Conservation (phyloP, 2,888 invertebrate genomes). For the Neocrepidodera transversa region DNA sequence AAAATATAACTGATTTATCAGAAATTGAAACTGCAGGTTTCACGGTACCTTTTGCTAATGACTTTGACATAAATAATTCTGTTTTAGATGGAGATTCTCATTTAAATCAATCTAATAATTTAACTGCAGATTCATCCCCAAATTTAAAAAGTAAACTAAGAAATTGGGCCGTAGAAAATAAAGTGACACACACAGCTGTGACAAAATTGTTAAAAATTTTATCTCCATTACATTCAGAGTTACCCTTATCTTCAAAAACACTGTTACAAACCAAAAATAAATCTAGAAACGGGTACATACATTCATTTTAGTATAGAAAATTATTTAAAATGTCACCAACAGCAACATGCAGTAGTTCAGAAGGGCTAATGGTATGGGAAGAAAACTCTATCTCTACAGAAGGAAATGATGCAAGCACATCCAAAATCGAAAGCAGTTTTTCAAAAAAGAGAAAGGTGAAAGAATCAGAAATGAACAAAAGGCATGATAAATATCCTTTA, state of each 20-base stretch:
- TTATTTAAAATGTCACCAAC: constrained; percentile 7
- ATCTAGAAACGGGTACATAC: constrained; percentile 28
- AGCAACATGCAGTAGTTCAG: too few relatives aligned
- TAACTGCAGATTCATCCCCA: neutral
- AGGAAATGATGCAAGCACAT: too few relatives aligned
- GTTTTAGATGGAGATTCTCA: constrained; percentile 1
- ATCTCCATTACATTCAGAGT: constrained; percentile 26
- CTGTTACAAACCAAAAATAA: constrained; percentile 27
- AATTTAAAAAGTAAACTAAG: constrained; percentile 10
- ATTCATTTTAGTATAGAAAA: constrained; percentile 27
- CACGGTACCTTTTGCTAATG: neutral
- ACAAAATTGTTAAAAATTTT: constrained; percentile 31
- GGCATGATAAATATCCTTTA: too few relatives aligned
- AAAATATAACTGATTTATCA: neutral
- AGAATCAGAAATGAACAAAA: neutral
- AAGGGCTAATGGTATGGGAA: too few relatives aligned
- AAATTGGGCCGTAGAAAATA: constrained; percentile 15
- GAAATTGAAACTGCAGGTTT: neutral
- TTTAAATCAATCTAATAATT: neutral
- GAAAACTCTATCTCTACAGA: too few relatives aligned
- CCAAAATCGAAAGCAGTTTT: too few relatives aligned
- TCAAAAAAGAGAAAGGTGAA: too few relatives aligned
- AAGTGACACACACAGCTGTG: constrained; percentile 14
- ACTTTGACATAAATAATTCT: constrained; percentile 3
- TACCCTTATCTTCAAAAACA: constrained; percentile 28